A percentile compares a stretch with the other conserved stretches of the same genome.
Evolutionary conservation across 2,888 invertebrate genomes (phyloP).

Genomic region (Meteorus colon): DNA sequence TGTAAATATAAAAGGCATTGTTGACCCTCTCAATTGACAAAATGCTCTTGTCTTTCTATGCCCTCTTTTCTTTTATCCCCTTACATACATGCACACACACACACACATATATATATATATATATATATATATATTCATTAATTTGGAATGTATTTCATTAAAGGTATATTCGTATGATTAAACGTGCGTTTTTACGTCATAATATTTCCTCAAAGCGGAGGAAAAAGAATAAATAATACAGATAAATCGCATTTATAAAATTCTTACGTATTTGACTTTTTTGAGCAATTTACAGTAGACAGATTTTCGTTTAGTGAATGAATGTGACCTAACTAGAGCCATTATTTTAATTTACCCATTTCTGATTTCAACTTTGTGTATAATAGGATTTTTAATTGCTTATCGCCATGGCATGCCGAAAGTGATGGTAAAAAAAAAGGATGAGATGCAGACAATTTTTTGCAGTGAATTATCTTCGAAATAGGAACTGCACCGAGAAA

Average conservation of each 20-base stretch:
- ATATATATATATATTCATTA: background rate
- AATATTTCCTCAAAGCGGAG: no score
- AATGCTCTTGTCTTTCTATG: constrained; percentile 26
- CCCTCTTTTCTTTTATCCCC: background rate
- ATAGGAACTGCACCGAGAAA: constrained; percentile 8
- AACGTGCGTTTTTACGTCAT: no score
- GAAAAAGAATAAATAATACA: no score
- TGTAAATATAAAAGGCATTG: constrained; percentile 43
- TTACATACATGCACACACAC: background rate
- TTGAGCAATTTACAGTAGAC: background rate
- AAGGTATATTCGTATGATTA: no score
- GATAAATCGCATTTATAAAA: no score
- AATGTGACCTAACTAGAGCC: background rate
- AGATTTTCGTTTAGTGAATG: background rate
- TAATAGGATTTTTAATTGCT: background rate
- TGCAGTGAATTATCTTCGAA: constrained; percentile 4
- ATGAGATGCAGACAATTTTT: background rate
- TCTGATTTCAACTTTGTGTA: background rate
- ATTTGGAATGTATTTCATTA: background rate
- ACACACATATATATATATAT: no score
- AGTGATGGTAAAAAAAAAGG: background rate
- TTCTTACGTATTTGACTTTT: background rate
- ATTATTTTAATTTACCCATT: background rate
- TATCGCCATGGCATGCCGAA: background rate
- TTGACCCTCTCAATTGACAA: constrained; percentile 40